phyloP scores from a whole-genome alignment of 64 coral and sea anemone genomes.

The Montipora cactus region DNA sequence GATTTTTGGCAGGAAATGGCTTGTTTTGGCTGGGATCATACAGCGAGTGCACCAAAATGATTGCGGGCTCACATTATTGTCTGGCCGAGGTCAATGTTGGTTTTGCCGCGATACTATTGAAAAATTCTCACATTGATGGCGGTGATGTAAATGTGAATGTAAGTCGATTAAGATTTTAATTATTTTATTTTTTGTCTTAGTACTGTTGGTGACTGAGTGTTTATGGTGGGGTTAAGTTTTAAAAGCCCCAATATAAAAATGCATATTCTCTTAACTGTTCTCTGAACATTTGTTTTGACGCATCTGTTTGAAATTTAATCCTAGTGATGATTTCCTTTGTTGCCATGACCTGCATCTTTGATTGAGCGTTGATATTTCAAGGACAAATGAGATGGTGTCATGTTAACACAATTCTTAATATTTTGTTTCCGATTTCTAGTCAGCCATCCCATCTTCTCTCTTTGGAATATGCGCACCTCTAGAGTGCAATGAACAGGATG shows the following conservation, averaged over 20 bases:
- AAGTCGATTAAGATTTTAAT: background rate
- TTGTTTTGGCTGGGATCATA: conserved; percentile 76
- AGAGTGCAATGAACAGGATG: conserved; percentile 37
- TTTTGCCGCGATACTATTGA: background rate
- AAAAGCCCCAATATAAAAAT: no score
- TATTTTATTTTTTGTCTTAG: no score
- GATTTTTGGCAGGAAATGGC: conserved; percentile 46
- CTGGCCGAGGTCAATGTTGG: background rate
- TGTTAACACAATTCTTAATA: background rate
- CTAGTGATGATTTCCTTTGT: no score
- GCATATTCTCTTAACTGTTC: no score
- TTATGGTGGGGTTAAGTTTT: no score
- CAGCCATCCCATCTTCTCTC: background rate
- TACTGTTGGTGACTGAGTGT: no score
- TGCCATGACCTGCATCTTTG: no score
- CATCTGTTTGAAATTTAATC: no score
- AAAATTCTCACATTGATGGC: background rate
- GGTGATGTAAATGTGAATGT: background rate
- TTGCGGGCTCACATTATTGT: conserved; percentile 67
- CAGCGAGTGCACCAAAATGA: conserved; percentile 53
- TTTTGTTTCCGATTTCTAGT: background rate
- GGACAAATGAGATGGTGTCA: no score
- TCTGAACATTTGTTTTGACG: no score
- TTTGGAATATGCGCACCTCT: conserved; percentile 41
- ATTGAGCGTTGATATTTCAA: no score